phyloP scores from a whole-genome alignment of 2,797 vertebrate species.

The Falco columbarius region DNA sequence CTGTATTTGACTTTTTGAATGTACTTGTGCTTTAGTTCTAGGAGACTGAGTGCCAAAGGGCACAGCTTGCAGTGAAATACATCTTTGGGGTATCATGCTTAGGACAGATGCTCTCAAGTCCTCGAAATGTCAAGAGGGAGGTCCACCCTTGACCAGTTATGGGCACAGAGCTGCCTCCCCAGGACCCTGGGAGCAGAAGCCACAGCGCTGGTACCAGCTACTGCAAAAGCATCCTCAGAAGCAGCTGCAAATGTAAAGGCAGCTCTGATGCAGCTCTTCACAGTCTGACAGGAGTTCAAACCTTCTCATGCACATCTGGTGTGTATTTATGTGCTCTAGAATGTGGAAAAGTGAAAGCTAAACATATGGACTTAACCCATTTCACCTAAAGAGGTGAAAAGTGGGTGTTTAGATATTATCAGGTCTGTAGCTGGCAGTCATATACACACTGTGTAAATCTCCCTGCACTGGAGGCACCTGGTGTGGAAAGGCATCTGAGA shows the following conservation, averaged over 20 bases:
- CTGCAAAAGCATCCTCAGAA: background rate
- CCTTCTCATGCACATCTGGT: background rate
- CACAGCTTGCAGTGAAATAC: background rate
- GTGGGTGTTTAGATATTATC: constrained; percentile 43
- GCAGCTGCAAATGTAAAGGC: background rate
- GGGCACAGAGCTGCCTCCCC: background rate
- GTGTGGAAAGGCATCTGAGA: background rate
- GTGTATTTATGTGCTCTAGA: background rate
- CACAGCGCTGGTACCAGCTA: rapidly evolving
- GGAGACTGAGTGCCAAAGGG: background rate
- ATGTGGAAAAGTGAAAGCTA: constrained; percentile 3
- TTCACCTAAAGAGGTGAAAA: constrained; percentile 62
- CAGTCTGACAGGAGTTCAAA: background rate
- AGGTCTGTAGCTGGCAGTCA: constrained; percentile 7
- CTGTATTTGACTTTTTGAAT: background rate
- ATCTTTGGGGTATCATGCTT: background rate
- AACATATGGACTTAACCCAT: background rate
- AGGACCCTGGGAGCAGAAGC: background rate
- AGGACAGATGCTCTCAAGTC: background rate
- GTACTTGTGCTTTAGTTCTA: background rate
- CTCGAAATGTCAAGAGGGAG: background rate
- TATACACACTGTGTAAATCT: background rate
- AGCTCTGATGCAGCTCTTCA: background rate
- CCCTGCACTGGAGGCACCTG: background rate
- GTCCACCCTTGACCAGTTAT: rapidly evolving